Base-by-base conservation (phyloP, 2,888 invertebrate species). In the Druceiella hillmani region DNA sequence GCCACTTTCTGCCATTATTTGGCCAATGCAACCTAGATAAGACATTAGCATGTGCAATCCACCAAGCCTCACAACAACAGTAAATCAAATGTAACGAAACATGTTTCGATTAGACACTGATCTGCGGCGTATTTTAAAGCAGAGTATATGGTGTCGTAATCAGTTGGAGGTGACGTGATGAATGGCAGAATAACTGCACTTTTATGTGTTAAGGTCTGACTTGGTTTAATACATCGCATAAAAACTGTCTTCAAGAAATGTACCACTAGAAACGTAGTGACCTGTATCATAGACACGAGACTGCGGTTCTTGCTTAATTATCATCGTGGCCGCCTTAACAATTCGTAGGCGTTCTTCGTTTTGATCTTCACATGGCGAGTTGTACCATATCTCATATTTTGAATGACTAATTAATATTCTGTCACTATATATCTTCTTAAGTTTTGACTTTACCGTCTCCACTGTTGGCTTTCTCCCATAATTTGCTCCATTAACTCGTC, bases 11-110 rank as follows among this genome's bases (percentile, higher is more conserved):
- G 14, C 15, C 36, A 35, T 35, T 30, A 35, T 9, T 5, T 33
- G 28, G 12, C 34, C 31, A 7, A 35, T 35, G 3, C 26, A 33
- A 27, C 36, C 36, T 3, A 35, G 36, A 11, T 33, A 35, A 4
- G 33, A 33, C 36, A 35, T 35, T n/a, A 35, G 9, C n/a, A 32
- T 17, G 22, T 32, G 10, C 7, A 32, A 32, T 17, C 32, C 32
- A 12, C 32, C 32, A 10, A 32, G 27, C 40, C 43, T 3, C 44
- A 50, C n/a, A n/a, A n/a, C n/a, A n/a, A n/a, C n/a, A n/a, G n/a
- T n/a, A n/a, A n/a, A n/a, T n/a, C n/a, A n/a, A n/a, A n/a, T n/a
- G n/a, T n/a, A n/a, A n/a, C n/a, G n/a, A n/a, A n/a, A n/a, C n/a
- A n/a, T n/a, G n/a, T n/a, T n/a, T n/a, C n/a, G n/a, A n/a, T n/a